Evolutionary conservation across 1,140 invertebrate species (phyloP).

Genomic region (Matsumurasca onukii): DNA sequence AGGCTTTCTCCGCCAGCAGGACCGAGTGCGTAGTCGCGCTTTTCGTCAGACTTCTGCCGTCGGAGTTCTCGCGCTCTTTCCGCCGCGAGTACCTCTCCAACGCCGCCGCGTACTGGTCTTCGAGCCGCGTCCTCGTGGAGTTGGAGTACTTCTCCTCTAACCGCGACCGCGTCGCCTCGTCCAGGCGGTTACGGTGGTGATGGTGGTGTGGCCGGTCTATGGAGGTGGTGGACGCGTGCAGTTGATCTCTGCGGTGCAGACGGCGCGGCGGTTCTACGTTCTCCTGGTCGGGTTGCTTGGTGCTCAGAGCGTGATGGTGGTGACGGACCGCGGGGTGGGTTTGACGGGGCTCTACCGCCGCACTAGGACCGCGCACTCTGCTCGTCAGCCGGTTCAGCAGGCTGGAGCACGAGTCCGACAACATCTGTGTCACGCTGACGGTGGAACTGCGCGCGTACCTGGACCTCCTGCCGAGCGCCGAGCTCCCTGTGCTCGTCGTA

Average conservation of each 20-base stretch:
- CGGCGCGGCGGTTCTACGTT: constrained; percentile 21
- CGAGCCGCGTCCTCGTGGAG: constrained; percentile 43
- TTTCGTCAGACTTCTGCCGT: constrained; percentile 49
- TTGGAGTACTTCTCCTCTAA: constrained; percentile 17
- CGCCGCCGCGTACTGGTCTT: constrained; percentile 48
- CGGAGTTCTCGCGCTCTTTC: constrained; percentile 28
- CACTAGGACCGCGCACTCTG: constrained; percentile 66
- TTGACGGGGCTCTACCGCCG: constrained; percentile 29
- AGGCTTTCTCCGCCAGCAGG: constrained; percentile 64
- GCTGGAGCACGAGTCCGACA: constrained; percentile 81
- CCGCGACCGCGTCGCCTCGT: neutral
- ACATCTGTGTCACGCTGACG: constrained; percentile 76
- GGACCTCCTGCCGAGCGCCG: constrained; percentile 48
- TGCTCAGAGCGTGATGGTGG: constrained; percentile 54
- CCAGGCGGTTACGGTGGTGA: neutral
- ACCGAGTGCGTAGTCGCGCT: constrained; percentile 61
- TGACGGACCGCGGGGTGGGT: constrained; percentile 48
- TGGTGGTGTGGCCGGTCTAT: neutral
- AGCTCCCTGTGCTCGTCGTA: too few relatives aligned
- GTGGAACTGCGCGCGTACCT: constrained; percentile 73
- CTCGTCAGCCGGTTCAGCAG: constrained; percentile 75
- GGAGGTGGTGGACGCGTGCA: neutral
- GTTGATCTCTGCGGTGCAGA: neutral
- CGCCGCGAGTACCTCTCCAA: constrained; percentile 61
- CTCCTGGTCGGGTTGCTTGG: constrained; percentile 24